These are phyloP conservation scores for Odocoileus virginianus DNA, from an alignment of 2,113 vertebrate species.

Conservation along the genomic window DNA sequence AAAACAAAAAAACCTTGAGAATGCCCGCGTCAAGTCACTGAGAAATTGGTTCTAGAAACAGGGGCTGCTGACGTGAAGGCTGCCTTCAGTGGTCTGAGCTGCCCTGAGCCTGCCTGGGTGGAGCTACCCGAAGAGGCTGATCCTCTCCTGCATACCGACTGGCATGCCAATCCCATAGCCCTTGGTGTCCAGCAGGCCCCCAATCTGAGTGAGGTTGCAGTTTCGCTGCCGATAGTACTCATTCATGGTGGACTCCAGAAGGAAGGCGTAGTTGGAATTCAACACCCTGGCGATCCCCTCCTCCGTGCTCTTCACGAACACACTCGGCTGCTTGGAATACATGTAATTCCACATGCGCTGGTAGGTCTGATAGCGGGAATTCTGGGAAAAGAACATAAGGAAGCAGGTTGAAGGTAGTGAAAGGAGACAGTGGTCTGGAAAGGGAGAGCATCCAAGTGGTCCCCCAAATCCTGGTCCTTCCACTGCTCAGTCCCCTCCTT, in stretches of 20 bases:
- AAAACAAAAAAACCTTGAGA: background rate
- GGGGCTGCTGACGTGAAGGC: background rate
- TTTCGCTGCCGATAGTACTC: slow-evolving; percentile 98
- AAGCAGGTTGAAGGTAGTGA: background rate
- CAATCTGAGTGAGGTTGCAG: slow-evolving; percentile 99
- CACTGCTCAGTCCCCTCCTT: fast-evolving
- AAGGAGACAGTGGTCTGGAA: background rate
- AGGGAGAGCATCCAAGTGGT: background rate
- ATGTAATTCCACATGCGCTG: slow-evolving; percentile 99
- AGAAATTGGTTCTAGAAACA: background rate
- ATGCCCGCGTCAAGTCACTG: background rate
- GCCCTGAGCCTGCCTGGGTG: slow-evolving; percentile 21
- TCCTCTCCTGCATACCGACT: slow-evolving; percentile 85
- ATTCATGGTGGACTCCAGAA: slow-evolving; percentile 99
- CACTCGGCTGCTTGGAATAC: slow-evolving; percentile 98
- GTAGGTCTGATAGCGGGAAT: slow-evolving; percentile 98
- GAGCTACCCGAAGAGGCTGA: slow-evolving; percentile 35
- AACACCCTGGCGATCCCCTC: slow-evolving; percentile 96
- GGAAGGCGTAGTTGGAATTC: slow-evolving; percentile 98
- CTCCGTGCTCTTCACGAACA: slow-evolving; percentile 99
- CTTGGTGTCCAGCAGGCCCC: slow-evolving; percentile 98
- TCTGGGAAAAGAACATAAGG: slow-evolving; percentile 79
- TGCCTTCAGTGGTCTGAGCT: background rate
- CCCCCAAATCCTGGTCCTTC: background rate
- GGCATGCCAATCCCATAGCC: slow-evolving; percentile 99